Evolutionary conservation across 2,888 invertebrate genomes (phyloP).

Genomic region (Lissonota sp.): DNA sequence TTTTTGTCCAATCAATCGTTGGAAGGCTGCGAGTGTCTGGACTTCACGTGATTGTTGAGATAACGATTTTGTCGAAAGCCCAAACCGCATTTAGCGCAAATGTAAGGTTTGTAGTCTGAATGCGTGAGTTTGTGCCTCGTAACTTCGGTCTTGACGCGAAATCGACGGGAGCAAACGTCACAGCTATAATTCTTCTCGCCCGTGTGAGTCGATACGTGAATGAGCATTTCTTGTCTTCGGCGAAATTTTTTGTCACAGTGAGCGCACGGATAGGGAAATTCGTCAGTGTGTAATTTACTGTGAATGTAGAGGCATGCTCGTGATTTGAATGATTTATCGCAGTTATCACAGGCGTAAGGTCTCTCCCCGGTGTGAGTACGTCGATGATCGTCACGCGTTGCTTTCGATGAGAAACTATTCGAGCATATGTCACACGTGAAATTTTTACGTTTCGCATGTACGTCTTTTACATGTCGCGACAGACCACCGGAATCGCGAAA

Average conservation of each 20-base stretch:
- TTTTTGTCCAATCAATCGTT: slow-evolving; percentile 30
- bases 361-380: slow-evolving; percentile 80
- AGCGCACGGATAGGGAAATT: slow-evolving; percentile 83
- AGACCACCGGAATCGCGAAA: slow-evolving; percentile 82
- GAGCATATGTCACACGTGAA: slow-evolving; percentile 80
- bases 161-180: slow-evolving; percentile 84
- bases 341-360: slow-evolving; percentile 83
- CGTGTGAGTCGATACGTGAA: slow-evolving; percentile 84
- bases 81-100: slow-evolving; percentile 84
- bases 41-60: slow-evolving; percentile 85
- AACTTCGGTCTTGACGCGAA: slow-evolving; percentile 86
- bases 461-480: slow-evolving; percentile 80
- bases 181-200: slow-evolving; percentile 86
- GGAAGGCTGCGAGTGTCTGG: slow-evolving; percentile 79
- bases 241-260: slow-evolving; percentile 86
- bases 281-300: slow-evolving; percentile 83
- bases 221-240: slow-evolving; percentile 83
- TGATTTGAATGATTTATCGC: slow-evolving; percentile 84
- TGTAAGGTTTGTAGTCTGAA: slow-evolving; percentile 85
- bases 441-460: slow-evolving; percentile 80
- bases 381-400: slow-evolving; percentile 81
- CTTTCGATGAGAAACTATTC: slow-evolving; percentile 80
- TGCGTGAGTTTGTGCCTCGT: slow-evolving; percentile 86
- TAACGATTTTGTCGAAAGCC: slow-evolving; percentile 85
- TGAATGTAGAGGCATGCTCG: slow-evolving; percentile 84